Conservation (phyloP, 1,140 invertebrate species). For the Agrypnia vestita region DNA sequence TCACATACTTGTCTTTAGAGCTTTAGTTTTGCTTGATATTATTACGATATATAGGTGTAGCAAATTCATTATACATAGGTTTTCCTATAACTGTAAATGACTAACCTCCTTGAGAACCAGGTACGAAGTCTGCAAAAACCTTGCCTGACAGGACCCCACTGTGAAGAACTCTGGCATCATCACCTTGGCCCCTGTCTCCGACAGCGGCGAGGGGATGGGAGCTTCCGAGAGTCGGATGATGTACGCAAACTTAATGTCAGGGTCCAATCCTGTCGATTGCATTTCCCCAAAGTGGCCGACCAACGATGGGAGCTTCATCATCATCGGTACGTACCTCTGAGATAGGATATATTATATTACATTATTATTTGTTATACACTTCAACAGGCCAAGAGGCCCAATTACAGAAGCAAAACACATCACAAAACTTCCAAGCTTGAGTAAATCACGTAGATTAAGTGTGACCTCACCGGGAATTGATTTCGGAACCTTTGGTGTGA, state of each 20-base stretch:
- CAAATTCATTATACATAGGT: too few species aligned
- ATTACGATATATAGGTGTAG: too few species aligned
- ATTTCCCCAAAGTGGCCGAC: slow-evolving; percentile 79
- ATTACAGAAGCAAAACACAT: too few species aligned
- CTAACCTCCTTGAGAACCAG: slow-evolving; percentile 48
- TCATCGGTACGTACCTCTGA: slow-evolving; percentile 79
- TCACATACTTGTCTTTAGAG: too few species aligned
- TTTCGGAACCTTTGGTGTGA: too few species aligned
- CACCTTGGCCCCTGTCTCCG: slow-evolving; percentile 61
- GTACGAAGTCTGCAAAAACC: slow-evolving; percentile 55
- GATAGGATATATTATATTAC: neutral
- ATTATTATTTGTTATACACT: too few species aligned
- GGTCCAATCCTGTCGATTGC: slow-evolving; percentile 67
- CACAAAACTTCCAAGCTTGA: too few species aligned
- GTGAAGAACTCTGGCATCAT: slow-evolving; percentile 78
- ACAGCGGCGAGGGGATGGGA: slow-evolving; percentile 72
- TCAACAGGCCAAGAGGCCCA: too few species aligned
- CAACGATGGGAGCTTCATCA: slow-evolving; percentile 78
- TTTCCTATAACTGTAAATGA: neutral
- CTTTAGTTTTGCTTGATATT: too few species aligned
- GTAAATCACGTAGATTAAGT: too few species aligned
- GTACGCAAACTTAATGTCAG: slow-evolving; percentile 77
- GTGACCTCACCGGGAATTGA: too few species aligned
- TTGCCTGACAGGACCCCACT: slow-evolving; percentile 75
- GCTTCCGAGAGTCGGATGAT: slow-evolving; percentile 77